phyloP scores from a whole-genome alignment of 2,888 invertebrate species.

The Pinctada fucata region DNA sequence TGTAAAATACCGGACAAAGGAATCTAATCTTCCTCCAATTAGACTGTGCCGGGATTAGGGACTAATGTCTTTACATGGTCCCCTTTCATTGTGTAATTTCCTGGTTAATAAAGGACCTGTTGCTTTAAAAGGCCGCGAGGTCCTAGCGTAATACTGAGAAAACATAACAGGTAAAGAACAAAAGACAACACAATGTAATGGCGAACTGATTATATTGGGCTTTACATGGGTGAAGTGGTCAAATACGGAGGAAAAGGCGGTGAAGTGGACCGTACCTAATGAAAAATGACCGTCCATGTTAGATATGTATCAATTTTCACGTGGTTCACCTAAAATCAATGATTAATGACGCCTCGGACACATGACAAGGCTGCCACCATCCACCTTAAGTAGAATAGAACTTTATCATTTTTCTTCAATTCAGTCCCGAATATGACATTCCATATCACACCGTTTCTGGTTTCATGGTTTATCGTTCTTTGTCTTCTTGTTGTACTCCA shows the following conservation, averaged over 20 bases:
- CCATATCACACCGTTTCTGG: too few relatives aligned
- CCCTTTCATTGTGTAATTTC: slow-evolving; percentile 26
- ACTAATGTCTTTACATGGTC: slow-evolving; percentile 27
- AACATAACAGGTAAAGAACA: slow-evolving; percentile 28
- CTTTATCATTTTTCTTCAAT: too few relatives aligned
- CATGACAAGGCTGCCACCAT: too few relatives aligned
- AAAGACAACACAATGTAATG: slow-evolving; percentile 24
- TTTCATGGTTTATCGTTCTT: too few relatives aligned
- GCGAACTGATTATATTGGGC: slow-evolving; percentile 20
- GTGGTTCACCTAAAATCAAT: too few relatives aligned
- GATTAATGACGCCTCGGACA: too few relatives aligned
- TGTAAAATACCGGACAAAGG: slow-evolving; percentile 13
- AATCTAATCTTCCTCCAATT: slow-evolving; percentile 29
- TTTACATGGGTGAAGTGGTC: neutral
- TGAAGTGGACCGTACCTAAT: neutral
- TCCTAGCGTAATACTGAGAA: slow-evolving; percentile 14
- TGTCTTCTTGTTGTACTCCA: too few relatives aligned
- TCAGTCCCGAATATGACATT: too few relatives aligned
- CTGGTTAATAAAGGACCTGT: slow-evolving; percentile 2
- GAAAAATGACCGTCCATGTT: neutral
- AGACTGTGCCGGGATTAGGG: slow-evolving; percentile 22
- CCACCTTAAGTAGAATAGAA: too few relatives aligned
- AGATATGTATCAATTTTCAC: too few relatives aligned
- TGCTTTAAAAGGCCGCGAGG: neutral
- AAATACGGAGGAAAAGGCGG: neutral